Evolutionary conservation across 2,797 vertebrate genomes (phyloP).

Genomic region (Liparis tanakae): DNA sequence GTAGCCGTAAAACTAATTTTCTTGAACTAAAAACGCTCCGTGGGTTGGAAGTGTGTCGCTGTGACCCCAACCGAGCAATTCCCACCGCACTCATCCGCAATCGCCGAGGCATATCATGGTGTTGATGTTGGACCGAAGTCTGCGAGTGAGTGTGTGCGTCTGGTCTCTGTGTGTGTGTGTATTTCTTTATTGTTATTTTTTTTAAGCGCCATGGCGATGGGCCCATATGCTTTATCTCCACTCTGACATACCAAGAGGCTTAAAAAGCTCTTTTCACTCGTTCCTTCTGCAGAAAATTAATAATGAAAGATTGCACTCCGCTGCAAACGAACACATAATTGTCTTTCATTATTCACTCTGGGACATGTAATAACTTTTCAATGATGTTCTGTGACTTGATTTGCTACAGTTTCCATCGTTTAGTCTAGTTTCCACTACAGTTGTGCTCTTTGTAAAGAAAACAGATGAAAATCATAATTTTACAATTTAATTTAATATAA

Average conservation of each 20-base stretch:
- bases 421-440: constrained; percentile 27
- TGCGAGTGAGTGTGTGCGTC: constrained; percentile 13
- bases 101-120: constrained; percentile 34
- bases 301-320: constrained; percentile 25
- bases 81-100: constrained; percentile 29
- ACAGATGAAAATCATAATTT: constrained; percentile 5
- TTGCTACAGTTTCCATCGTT: constrained; percentile 25
- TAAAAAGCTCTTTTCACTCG: constrained; percentile 26
- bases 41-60: constrained; percentile 20
- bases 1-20: constrained; percentile 12
- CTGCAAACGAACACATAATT: constrained; percentile 13
- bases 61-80: constrained; percentile 13
- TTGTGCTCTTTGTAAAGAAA: background rate
- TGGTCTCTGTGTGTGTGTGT: constrained; percentile 25
- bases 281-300: constrained; percentile 27
- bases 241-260: constrained; percentile 35
- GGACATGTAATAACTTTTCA: constrained; percentile 30
- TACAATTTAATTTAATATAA: background rate
- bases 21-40: constrained; percentile 37
- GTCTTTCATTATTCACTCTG: constrained; percentile 18
- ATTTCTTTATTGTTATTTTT: constrained; percentile 49
- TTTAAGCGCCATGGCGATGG: constrained; percentile 29
- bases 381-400: constrained; percentile 25
- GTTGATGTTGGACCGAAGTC: constrained; percentile 55
- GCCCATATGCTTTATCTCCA: constrained; percentile 53